A percentile compares a stretch with the other conserved stretches of the same genome.
These are phyloP conservation scores for Toxostoma redivivum DNA, from an alignment of 2,113 vertebrate genomes.

Conservation along the genomic window DNA sequence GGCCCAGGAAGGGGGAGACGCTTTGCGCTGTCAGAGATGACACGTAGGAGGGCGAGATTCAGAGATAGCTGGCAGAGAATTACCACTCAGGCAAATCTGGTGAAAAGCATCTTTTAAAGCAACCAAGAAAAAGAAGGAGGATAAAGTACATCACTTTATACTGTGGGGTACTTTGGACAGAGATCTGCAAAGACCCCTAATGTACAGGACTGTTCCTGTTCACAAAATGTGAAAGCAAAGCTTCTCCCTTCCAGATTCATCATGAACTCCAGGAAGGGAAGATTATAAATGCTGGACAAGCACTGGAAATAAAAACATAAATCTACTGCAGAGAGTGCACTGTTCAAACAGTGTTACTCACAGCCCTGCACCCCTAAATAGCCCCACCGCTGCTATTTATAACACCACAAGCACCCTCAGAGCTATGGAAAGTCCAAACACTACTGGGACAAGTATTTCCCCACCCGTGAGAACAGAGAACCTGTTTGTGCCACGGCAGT, in stretches of 20 bases:
- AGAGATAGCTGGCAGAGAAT: not conserved
- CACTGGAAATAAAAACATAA: not conserved
- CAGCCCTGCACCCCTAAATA: not conserved
- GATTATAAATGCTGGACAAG: not conserved
- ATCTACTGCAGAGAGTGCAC: not conserved
- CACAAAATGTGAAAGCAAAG: not conserved
- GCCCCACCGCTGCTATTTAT: conserved; percentile 7
- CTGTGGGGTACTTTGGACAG: not conserved
- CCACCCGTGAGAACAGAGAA: not conserved
- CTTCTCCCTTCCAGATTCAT: not conserved
- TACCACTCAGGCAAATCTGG: not conserved
- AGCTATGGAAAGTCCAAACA: not conserved
- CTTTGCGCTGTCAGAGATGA: not conserved
- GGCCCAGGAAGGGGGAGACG: not conserved
- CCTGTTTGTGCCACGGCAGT: not conserved
- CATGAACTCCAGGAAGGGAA: not conserved
- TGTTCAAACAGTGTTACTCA: conserved; percentile 31
- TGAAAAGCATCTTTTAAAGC: not conserved
- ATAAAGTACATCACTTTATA: not conserved
- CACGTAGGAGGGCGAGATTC: not conserved
- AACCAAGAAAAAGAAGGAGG: not conserved
- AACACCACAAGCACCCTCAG: not conserved
- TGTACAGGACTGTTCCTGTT: not conserved
- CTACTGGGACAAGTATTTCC: not conserved
- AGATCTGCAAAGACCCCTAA: not conserved